Evolutionary conservation across 2,888 invertebrate genomes (phyloP), one percentile per base, ranked within the genome.

Genomic region (Euplagia quadripunctaria): DNA sequence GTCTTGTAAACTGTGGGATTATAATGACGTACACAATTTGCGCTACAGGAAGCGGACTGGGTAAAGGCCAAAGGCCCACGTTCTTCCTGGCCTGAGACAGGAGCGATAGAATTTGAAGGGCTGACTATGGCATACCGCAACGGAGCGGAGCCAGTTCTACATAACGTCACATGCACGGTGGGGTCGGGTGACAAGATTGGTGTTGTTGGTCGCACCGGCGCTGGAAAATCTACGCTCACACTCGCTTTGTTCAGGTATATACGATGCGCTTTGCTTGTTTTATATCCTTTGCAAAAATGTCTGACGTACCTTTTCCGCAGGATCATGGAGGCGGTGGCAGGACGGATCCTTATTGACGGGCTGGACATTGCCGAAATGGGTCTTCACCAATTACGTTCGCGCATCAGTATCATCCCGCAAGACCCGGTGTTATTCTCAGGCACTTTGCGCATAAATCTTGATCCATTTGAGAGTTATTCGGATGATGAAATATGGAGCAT

Each of bases 361-460:
- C 94, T 98, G 70, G 98, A 98, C 90, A 97, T 99, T 82, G 94
- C 98, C 17, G 96, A 96, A 66, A 95, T 99, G 85, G 99, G 99
- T 31, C 96, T 99, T 66, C 99, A 99, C 92, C 97, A 98, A 87
- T 94, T 99, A 79, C 97, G 99, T 75, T 97, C 98, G 12, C 97
- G 97, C 81, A 96, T 99, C 83, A 98, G 98, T 64, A 98, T 99
- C 88, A 99, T 98, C 91, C 98, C 98, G 65, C 98, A 99, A 96
- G 99, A 99, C 95, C 99, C 99, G 0, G 98, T 99, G 66, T 96
- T 99, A 76, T 99, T 99, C 96, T 98, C 99, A 20, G 99, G 99
- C 66, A 97, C 97, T 9, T 95, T 99, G 83, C 97, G 99, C 69
- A 97, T 98, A 94, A 99, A 99, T 96, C 96, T 99, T 78, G 99